Evolutionary conservation across 1,140 invertebrate species (phyloP).

Genomic region (Drosophila subpulchrella): DNA sequence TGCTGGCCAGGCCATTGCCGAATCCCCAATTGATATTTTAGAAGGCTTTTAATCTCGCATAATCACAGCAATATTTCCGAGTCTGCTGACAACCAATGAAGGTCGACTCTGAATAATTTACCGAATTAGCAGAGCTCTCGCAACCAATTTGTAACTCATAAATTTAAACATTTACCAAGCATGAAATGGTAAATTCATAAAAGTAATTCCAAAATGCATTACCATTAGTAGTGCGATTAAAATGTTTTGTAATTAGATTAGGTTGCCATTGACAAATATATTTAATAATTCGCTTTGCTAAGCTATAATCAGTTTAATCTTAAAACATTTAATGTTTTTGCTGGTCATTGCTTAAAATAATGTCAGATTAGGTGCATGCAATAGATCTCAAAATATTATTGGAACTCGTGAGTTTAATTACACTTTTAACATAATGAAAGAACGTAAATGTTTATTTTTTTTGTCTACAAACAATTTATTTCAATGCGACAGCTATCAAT

Average conservation of each 20-base stretch:
- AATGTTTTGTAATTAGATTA: background rate
- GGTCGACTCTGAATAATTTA: constrained; percentile 32
- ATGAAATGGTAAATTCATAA: constrained; percentile 1
- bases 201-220: background rate
- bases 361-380: background rate
- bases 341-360: background rate
- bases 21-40: constrained; percentile 31
- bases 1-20: constrained; percentile 3
- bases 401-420: too few species aligned
- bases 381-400: background rate
- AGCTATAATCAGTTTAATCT: background rate
- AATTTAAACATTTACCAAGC: constrained; percentile 8
- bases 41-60: constrained; percentile 43
- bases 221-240: background rate
- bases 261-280: background rate
- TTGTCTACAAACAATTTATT: background rate
- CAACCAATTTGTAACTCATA: constrained; percentile 1
- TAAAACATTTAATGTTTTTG: background rate
- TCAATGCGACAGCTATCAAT: background rate
- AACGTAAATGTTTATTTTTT: background rate
- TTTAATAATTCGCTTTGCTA: constrained; percentile 9
- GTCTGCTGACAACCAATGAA: constrained; percentile 14
- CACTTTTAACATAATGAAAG: too few species aligned
- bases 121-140: constrained; percentile 20
- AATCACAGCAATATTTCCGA: constrained; percentile 34